Evolutionary conservation across 2,888 invertebrate genomes (phyloP).

Genomic region (Nomada hirtipes): DNA sequence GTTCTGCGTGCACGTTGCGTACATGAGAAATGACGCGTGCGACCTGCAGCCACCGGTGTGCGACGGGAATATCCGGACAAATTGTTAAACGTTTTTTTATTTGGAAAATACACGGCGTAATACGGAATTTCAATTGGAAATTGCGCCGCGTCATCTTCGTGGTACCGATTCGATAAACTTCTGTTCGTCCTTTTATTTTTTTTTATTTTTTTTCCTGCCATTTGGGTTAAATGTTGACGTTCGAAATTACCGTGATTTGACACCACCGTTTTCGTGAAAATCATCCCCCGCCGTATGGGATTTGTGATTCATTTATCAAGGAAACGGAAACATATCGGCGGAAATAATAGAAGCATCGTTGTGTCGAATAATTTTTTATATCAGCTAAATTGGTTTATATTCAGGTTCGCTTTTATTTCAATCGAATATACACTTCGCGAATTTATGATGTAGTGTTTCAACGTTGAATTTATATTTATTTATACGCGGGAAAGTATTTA

Average conservation of each 20-base stretch:
- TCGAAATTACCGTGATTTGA: neutral
- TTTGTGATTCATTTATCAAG: neutral
- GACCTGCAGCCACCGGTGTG: conserved; percentile 19
- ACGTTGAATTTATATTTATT: conserved; percentile 1
- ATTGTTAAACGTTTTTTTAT: conserved; percentile 31
- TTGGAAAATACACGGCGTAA: conserved; percentile 10
- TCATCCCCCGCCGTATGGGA: neutral
- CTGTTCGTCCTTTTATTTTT: neutral
- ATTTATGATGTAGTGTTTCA: neutral
- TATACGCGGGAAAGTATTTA: neutral
- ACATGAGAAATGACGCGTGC: conserved; percentile 56
- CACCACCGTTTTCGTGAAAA: neutral
- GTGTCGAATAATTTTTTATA: conserved; percentile 1
- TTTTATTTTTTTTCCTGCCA: neutral
- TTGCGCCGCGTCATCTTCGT: neutral
- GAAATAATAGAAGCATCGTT: neutral
- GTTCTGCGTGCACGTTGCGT: conserved; percentile 43
- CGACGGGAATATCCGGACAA: conserved; percentile 23
- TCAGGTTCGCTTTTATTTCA: neutral
- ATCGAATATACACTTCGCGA: neutral
- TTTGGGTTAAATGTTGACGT: conserved; percentile 10
- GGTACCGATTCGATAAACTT: neutral
- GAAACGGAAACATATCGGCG: neutral
- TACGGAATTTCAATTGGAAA: conserved; percentile 20
- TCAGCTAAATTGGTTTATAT: conserved; percentile 3